phyloP scores from a whole-genome alignment of 1,140 invertebrate genomes.

The Cheumatopsyche charites region DNA sequence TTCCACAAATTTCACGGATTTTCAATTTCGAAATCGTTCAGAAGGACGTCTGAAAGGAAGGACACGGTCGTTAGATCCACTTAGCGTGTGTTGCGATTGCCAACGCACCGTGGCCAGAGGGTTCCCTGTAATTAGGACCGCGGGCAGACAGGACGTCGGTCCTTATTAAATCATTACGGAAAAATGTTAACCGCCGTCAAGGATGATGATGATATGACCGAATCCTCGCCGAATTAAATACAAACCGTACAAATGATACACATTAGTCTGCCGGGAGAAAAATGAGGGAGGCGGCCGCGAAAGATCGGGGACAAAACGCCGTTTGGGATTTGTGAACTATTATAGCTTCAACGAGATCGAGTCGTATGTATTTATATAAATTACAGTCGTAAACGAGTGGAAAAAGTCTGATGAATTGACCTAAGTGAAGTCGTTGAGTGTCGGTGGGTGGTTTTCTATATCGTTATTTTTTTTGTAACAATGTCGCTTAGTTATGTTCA shows the following conservation, averaged over 20 bases:
- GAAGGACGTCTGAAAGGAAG: not conserved
- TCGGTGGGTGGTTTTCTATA: too few relatives aligned
- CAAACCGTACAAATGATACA: conserved; percentile 28
- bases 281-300: not conserved
- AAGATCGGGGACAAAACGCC: not conserved
- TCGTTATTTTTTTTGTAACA: too few relatives aligned
- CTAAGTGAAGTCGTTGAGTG: too few relatives aligned
- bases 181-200: conserved; percentile 35
- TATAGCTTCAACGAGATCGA: too few relatives aligned
- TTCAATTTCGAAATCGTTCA: not conserved
- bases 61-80: conserved; percentile 24
- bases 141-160: conserved; percentile 31
- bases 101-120: conserved; percentile 21
- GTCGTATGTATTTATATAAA: too few relatives aligned
- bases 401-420: too few relatives aligned
- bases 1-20: too few relatives aligned
- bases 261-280: not conserved
- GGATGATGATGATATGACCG: conserved; percentile 20
- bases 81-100: conserved; percentile 25
- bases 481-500: too few relatives aligned
- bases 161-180: conserved; percentile 38
- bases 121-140: conserved; percentile 34
- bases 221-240: conserved; percentile 28
- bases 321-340: not conserved
- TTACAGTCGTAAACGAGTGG: too few relatives aligned